A percentile compares a stretch with the other conserved stretches of the same genome.
phyloP scores from a whole-genome alignment of 2,888 invertebrate species.

The Diabrotica balteata region DNA sequence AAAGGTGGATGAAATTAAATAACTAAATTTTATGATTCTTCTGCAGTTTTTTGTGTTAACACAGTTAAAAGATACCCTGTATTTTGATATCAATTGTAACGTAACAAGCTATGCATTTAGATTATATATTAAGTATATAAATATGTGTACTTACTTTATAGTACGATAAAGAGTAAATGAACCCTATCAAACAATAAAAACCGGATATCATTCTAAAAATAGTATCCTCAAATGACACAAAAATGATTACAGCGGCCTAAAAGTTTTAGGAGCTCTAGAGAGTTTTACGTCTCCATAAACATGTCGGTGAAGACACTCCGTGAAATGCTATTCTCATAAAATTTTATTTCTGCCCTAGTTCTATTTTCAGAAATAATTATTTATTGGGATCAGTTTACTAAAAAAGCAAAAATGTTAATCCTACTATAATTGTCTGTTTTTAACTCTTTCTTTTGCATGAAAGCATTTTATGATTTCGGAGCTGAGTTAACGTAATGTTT shows the following conservation, averaged over 20 bases:
- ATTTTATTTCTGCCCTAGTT: constrained; percentile 10
- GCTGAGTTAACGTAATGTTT: too few species aligned
- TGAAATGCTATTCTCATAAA: constrained; percentile 6
- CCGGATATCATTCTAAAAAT: constrained; percentile 11
- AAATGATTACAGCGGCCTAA: constrained; percentile 16
- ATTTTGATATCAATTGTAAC: too few species aligned
- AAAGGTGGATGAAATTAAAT: too few species aligned
- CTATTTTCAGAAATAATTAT: constrained; percentile 12
- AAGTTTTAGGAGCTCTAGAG: constrained; percentile 20
- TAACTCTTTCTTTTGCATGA: background rate
- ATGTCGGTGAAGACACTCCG: constrained; percentile 19
- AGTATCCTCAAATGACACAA: constrained; percentile 13
- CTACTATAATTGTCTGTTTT: background rate
- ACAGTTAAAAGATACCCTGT: too few species aligned
- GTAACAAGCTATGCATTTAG: too few species aligned
- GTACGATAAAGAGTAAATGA: too few species aligned
- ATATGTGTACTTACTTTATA: too few species aligned
- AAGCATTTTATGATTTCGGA: too few species aligned
- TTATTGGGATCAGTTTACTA: background rate
- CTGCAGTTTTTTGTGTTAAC: too few species aligned
- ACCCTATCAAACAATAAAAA: constrained; percentile 2
- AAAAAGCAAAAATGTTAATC: background rate
- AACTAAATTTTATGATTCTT: too few species aligned
- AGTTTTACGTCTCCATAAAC: constrained; percentile 20
- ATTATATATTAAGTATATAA: too few species aligned